phyloP scores from a whole-genome alignment of 2,888 invertebrate species.

The Heliconius charithonia region DNA sequence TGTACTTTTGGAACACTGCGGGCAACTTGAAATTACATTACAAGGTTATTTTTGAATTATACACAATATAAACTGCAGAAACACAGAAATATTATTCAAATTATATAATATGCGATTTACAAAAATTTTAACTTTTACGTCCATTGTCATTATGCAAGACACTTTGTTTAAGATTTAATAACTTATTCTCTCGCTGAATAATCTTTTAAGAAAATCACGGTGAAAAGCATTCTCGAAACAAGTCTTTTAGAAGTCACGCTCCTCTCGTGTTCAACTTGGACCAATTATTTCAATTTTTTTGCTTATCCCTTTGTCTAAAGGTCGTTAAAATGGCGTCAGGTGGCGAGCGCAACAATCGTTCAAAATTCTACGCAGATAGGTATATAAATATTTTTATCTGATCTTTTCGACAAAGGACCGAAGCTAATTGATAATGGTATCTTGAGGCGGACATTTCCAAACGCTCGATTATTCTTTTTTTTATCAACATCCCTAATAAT shows the following conservation, averaged over 20 bases:
- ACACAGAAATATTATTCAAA: slow-evolving; percentile 4
- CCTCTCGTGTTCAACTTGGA: slow-evolving; percentile 74
- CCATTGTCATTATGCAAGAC: slow-evolving; percentile 57
- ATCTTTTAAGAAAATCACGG: slow-evolving; percentile 78
- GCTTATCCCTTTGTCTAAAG: slow-evolving; percentile 69
- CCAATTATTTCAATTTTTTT: slow-evolving; percentile 78
- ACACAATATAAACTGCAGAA: background rate
- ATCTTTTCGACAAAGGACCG: slow-evolving; percentile 75
- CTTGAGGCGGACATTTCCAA: slow-evolving; percentile 78
- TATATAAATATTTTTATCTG: slow-evolving; percentile 54
- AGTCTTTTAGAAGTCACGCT: slow-evolving; percentile 80
- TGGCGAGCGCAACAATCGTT: slow-evolving; percentile 68
- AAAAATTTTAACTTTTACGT: slow-evolving; percentile 2
- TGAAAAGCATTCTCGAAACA: slow-evolving; percentile 74
- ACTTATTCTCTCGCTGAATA: slow-evolving; percentile 72
- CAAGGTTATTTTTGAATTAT: background rate
- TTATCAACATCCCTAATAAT: slow-evolving; percentile 76
- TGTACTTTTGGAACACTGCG: background rate
- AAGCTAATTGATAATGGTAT: slow-evolving; percentile 78
- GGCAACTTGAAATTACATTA: background rate
- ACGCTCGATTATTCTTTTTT: slow-evolving; percentile 69
- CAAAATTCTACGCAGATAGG: slow-evolving; percentile 58
- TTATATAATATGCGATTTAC: slow-evolving; percentile 9
- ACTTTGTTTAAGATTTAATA: slow-evolving; percentile 77
- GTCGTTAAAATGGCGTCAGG: slow-evolving; percentile 79